These are phyloP conservation scores for Schizopygopsis pylzovi DNA, from an alignment of 2,797 vertebrate genomes.

Conservation along the genomic window DNA sequence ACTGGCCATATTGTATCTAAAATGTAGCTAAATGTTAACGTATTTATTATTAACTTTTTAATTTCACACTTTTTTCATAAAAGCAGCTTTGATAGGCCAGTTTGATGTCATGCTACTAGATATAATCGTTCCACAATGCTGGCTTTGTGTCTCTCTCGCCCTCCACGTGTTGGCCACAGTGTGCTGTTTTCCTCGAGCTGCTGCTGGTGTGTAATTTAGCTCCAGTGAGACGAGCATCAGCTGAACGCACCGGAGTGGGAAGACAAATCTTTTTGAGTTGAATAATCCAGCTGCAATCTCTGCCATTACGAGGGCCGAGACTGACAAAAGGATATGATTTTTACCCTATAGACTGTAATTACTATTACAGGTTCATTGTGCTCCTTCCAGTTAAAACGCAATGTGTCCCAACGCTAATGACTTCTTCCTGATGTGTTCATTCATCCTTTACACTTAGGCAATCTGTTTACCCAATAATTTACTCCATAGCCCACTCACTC, in stretches of 20 bases:
- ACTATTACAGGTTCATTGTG: conserved; percentile 62
- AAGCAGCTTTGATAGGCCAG: background rate
- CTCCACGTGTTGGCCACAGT: background rate
- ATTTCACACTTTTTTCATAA: background rate
- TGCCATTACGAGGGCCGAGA: conserved; percentile 56
- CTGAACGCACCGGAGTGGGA: conserved; percentile 39
- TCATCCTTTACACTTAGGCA: conserved; percentile 72
- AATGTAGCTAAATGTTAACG: background rate
- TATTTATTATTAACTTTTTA: background rate
- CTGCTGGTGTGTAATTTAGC: conserved; percentile 54
- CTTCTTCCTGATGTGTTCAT: conserved; percentile 72
- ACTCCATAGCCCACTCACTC: conserved; percentile 64
- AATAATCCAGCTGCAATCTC: conserved; percentile 65
- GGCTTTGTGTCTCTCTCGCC: conserved; percentile 13
- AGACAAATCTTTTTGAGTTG: conserved; percentile 38
- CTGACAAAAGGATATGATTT: conserved; percentile 64
- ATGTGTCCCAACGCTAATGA: conserved; percentile 68
- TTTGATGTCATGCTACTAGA: conserved; percentile 12
- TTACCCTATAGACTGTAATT: conserved; percentile 68
- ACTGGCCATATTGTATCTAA: background rate
- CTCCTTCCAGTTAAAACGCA: conserved; percentile 68
- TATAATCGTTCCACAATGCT: background rate
- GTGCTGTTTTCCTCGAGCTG: conserved; percentile 29
- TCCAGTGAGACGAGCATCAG: conserved; percentile 49
- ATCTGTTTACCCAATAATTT: conserved; percentile 74